Conservation (phyloP, 2,113 vertebrate genomes). For the Miniopterus natalensis region DNA sequence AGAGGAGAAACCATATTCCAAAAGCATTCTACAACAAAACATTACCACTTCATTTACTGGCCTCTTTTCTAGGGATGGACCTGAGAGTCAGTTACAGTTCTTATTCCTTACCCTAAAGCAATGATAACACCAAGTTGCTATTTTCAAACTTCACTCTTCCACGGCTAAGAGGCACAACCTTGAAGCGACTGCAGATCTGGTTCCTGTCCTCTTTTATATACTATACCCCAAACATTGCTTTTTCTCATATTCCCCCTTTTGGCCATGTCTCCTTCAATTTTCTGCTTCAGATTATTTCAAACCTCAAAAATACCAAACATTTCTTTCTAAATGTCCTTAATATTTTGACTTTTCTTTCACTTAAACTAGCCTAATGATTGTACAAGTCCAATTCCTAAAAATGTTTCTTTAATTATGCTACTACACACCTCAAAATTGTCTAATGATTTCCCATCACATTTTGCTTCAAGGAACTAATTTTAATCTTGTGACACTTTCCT, state of each 20-base stretch:
- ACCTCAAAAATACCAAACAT: conserved; percentile 6
- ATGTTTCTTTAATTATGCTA: conserved; percentile 37
- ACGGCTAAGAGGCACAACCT: not conserved
- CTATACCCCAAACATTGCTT: not conserved
- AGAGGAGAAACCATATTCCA: not conserved
- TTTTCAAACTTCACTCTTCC: not conserved
- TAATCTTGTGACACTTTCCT: conserved; percentile 13
- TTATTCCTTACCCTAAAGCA: not conserved
- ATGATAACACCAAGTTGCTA: not conserved
- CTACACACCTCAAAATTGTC: conserved; percentile 27
- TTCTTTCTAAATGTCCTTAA: not conserved
- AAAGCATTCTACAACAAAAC: conserved; percentile 11
- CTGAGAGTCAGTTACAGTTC: not conserved
- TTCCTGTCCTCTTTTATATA: not conserved
- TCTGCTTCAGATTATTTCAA: conserved; percentile 34
- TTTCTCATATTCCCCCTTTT: conserved; percentile 3
- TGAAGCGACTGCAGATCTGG: not conserved
- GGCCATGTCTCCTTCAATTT: not conserved
- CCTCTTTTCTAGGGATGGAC: not conserved
- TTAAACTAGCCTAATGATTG: not conserved
- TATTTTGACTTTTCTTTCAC: conserved; percentile 62
- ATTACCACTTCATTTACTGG: not conserved
- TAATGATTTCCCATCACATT: conserved; percentile 17
- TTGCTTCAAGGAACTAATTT: conserved; percentile 38
- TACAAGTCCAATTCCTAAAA: conserved; percentile 58